Conservation (phyloP, 2,888 invertebrate species). For the Pogonocherus hispidulus region DNA sequence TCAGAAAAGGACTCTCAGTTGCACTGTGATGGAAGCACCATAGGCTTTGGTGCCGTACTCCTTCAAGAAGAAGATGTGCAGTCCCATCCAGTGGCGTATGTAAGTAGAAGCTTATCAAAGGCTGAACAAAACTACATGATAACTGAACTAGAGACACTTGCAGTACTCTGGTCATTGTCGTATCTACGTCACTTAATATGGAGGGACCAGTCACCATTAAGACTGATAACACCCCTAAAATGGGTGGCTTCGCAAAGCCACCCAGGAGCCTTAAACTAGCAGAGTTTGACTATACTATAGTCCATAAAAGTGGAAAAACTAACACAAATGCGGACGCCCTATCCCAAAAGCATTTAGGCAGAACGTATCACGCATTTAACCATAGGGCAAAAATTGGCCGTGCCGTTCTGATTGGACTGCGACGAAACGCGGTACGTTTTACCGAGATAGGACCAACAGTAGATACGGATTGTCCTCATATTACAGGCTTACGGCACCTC, state of each 20-base stretch:
- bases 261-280: background rate
- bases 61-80: constrained; percentile 37
- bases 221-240: constrained; percentile 28
- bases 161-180: too few species aligned
- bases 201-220: too few species aligned
- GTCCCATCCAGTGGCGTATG: constrained; percentile 47
- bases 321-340: constrained; percentile 20
- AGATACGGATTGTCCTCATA: too few species aligned
- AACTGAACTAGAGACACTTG: constrained; percentile 43
- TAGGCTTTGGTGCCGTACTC: constrained; percentile 34
- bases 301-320: background rate
- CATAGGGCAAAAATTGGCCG: too few species aligned
- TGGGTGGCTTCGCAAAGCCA: constrained; percentile 2
- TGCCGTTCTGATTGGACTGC: too few species aligned
- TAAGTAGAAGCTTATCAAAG: constrained; percentile 44
- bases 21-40: constrained; percentile 28
- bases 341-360: constrained; percentile 44
- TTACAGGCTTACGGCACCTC: constrained; percentile 33
- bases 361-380: too few species aligned
- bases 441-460: too few species aligned
- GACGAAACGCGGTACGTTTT: too few species aligned
- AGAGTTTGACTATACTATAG: background rate
- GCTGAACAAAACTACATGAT: constrained; percentile 46
- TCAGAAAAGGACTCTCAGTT: constrained; percentile 32
- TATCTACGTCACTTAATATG: too few species aligned